phyloP scores from a whole-genome alignment of 2,888 invertebrate species.

The Parnassius mnemosyne region DNA sequence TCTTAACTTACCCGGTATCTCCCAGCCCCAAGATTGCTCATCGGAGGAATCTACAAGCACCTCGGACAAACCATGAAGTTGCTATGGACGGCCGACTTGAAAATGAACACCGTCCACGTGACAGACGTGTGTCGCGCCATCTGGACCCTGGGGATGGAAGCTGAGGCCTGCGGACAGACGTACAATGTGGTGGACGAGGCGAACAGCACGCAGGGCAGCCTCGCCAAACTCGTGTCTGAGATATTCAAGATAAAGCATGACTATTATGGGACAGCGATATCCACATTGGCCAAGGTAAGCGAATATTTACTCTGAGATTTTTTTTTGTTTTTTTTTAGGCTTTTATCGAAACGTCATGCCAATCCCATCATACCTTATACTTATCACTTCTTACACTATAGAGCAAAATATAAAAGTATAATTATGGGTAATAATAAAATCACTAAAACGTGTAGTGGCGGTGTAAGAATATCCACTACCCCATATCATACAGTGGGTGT shows the following conservation, averaged over 20 bases:
- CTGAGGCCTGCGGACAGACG: conserved; percentile 80
- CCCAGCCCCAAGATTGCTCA: conserved; percentile 90
- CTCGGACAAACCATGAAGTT: conserved; percentile 95
- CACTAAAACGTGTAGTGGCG: too few relatives aligned
- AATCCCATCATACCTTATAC: too few relatives aligned
- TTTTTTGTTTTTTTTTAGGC: too few relatives aligned
- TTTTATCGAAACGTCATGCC: too few relatives aligned
- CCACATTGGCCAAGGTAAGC: conserved; percentile 88
- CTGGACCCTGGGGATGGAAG: conserved; percentile 83
- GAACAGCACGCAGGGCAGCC: conserved; percentile 90
- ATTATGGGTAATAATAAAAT: too few relatives aligned
- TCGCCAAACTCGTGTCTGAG: conserved; percentile 89
- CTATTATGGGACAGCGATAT: conserved; percentile 91
- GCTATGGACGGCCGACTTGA: conserved; percentile 91
- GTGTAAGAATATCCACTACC: too few relatives aligned
- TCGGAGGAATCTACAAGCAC: conserved; percentile 93
- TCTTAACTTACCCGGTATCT: not conserved
- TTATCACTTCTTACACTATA: too few relatives aligned
- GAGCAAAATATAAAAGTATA: too few relatives aligned
- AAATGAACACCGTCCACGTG: conserved; percentile 93
- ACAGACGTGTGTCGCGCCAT: conserved; percentile 90
- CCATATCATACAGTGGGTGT: too few relatives aligned
- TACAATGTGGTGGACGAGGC: conserved; percentile 93
- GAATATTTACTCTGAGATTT: not conserved
- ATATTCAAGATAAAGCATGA: conserved; percentile 93